Evolutionary conservation across 1,140 invertebrate species (phyloP), one percentile per base, ranked within the genome.

Genomic region (Pentalonia nigronervosa): DNA sequence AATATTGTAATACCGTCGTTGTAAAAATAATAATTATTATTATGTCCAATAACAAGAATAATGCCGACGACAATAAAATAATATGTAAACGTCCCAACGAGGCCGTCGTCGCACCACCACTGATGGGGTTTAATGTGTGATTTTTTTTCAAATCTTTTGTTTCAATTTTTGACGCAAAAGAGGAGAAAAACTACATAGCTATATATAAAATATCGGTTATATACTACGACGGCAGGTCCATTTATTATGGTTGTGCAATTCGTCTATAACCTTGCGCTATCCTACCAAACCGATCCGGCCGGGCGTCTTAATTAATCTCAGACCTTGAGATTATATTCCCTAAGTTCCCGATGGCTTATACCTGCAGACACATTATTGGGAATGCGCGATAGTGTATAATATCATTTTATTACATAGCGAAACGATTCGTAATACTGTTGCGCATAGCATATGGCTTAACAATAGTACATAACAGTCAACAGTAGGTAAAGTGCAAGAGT

Each of bases 291-390:
- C 34, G 48, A 91, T 91, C 25, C 56, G 7, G 41, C 90, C 41
- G 41, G 36, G 56, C 45, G 90, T 91, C 67, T 81, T 81, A 91
- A 91, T 91, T 91, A 76, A 91, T 83, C 81, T 83, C 60, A 41
- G 30, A 81, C 60, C 90, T 91, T 91, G 60, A 67, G 67, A 34
- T 25, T 47, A 23, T 87, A 34, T 8, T 60, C 36, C 36, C 45
- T 90, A 23, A 34, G 84, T 47, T 47, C 6, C 25, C 41, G 45
- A 86, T 41, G 86, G 30, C 25, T 47, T 34, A 87, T 47, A 25
- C 23, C 21, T 41, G 9, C 84, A 86, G 41, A 20, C 30, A 25
- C 14, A 25, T 30, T 86, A 86, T 86, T 76, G 45, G 76, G 76
- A 25, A 84, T 84, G 8, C 41, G 11, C 41, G 41, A 30, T 87